Evolutionary conservation across 2,888 invertebrate genomes (phyloP).

Genomic region (Agonopterix heracliana): DNA sequence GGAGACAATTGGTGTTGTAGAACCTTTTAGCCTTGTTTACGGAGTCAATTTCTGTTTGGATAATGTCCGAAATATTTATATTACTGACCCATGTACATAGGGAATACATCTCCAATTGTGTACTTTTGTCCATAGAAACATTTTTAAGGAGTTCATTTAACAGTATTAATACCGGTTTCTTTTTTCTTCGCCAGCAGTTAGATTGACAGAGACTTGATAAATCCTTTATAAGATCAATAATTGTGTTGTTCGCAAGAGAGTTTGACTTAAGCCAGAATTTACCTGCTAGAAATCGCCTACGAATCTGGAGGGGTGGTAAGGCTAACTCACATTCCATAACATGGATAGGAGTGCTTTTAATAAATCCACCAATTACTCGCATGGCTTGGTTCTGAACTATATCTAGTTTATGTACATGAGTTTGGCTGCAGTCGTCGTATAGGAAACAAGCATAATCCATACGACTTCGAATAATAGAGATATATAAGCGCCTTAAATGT

Average conservation of each 20-base stretch:
- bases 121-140: not conserved
- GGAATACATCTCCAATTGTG: not conserved
- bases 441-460: slow-evolving; percentile 17
- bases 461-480: slow-evolving; percentile 18
- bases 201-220: not conserved
- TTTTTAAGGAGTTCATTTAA: not conserved
- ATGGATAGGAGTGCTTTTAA: slow-evolving; percentile 16
- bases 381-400: slow-evolving; percentile 16
- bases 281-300: not conserved
- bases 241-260: not conserved
- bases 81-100: not conserved
- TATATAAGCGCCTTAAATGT: slow-evolving; percentile 19
- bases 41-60: not conserved
- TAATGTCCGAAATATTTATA: not conserved
- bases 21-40: not conserved
- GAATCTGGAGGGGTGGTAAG: not conserved
- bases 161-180: not conserved
- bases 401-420: slow-evolving; percentile 14
- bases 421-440: slow-evolving; percentile 9
- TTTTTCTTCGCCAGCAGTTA: not conserved
- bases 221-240: not conserved
- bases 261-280: not conserved
- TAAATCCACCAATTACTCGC: slow-evolving; percentile 16
- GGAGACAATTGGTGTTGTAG: not conserved
- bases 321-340: slow-evolving; percentile 9